phyloP scores from a whole-genome alignment of 2,113 vertebrate species.

The Rhabdomys dilectus region DNA sequence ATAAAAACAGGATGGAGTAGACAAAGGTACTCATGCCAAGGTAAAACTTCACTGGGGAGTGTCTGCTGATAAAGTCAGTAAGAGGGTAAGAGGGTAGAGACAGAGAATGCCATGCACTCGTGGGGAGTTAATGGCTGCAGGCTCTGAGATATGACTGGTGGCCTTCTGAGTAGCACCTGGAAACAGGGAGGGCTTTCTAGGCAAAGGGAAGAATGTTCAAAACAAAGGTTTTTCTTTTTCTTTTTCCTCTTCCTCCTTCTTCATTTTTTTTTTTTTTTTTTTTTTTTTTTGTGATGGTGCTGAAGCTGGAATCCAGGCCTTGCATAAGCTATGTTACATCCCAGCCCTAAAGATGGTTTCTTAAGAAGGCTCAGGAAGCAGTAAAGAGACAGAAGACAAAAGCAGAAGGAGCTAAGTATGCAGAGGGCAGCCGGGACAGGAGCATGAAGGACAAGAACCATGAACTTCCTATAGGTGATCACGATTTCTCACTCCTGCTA shows the following conservation, averaged over 20 bases:
- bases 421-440: not conserved
- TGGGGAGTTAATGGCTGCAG: not conserved
- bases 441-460: not conserved
- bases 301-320: not conserved
- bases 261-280: not conserved
- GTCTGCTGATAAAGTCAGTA: not conserved
- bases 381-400: not conserved
- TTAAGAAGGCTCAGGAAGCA: not conserved
- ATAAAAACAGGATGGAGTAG: not conserved
- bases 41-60: not conserved
- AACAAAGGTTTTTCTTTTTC: not conserved
- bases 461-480: accelerated
- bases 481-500: not conserved
- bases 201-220: not conserved
- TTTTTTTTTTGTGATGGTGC: not conserved
- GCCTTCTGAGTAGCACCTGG: not conserved
- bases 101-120: not conserved
- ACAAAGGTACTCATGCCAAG: not conserved
- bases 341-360: not conserved
- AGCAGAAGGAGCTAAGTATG: not conserved
- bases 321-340: not conserved
- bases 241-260: no score
- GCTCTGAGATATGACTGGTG: not conserved
- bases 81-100: not conserved
- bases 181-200: not conserved